Base-by-base conservation (phyloP, 2,888 invertebrate genomes). In the Acholoe squamosa region DNA sequence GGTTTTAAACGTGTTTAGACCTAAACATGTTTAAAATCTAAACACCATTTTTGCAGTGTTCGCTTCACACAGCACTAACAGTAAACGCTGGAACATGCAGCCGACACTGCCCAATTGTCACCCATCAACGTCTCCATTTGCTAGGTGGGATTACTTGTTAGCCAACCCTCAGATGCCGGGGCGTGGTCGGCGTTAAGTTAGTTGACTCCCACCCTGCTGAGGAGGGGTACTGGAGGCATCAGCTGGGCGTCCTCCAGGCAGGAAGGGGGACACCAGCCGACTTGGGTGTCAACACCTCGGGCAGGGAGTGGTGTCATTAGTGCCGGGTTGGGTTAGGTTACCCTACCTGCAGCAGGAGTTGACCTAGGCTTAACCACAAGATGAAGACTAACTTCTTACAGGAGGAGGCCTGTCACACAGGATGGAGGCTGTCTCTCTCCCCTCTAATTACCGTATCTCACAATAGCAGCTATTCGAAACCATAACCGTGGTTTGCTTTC, bases 41-140 rank as follows among this genome's bases (percentile, higher is more conserved):
- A n/a, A n/a, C n/a, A n/a, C n/a, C n/a, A n/a, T n/a, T n/a, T n/a
- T n/a, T n/a, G n/a, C n/a, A n/a, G n/a, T n/a, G n/a, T n/a, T 10
- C 22, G 33, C 80, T 80, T 0, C 80, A 33, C 33, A 80, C 80
- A 33, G 14, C 80, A 80, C 12, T 43, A 28, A 34, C 80, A 10
- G 33, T 80, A 34, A 80, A 34, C 80, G 80, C 80, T 22, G 43
- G 3, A 5, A 19, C 80, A 34, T 43, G 34, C 80, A 33, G 34
- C 12, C 34, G 80, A 80, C 80, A 80, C 80, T 80, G 80, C 80
- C 80, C 80, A 80, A 80, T 80, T 80, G 43, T 33, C 80, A 34
- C 34, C 80, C 80, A 80, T 80, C 80, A 80, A 33, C 80, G 80
- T 80, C 80, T 80, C 80, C 33, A 33, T 34, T 80, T 80, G 80